Percentiles rank a stretch among this genome's conserved stretches.
These are phyloP conservation scores for Rattus norvegicus DNA, from an alignment of 2,113 vertebrate species.

Conservation along the genomic window GRCr8 NC_086028.1:28994501-28995000, in stretches of 20 bases:
- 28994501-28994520: slow-evolving; percentile 9
- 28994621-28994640: background rate
- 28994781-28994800: slow-evolving; percentile 76
- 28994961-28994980: background rate
- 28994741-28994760: slow-evolving; percentile 70
- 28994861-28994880: slow-evolving; percentile 41
- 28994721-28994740: slow-evolving; percentile 28
- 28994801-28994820: slow-evolving; percentile 74
- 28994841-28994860: background rate
- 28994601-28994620: background rate
- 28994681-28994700: slow-evolving; percentile 20
- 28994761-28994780: slow-evolving; percentile 79
- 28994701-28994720: slow-evolving; percentile 36
- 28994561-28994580: background rate
- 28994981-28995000: background rate
- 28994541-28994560: background rate
- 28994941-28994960: background rate
- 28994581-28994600: background rate
- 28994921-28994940: background rate
- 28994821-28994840: slow-evolving; percentile 73
- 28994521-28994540: background rate
- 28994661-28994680: background rate
- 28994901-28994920: background rate
- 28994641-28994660: background rate
- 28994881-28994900: background rate